Evolutionary conservation across 1,140 invertebrate species (phyloP), one percentile per base, ranked within the genome.

Genomic region (Drosophila takahashii): DNA sequence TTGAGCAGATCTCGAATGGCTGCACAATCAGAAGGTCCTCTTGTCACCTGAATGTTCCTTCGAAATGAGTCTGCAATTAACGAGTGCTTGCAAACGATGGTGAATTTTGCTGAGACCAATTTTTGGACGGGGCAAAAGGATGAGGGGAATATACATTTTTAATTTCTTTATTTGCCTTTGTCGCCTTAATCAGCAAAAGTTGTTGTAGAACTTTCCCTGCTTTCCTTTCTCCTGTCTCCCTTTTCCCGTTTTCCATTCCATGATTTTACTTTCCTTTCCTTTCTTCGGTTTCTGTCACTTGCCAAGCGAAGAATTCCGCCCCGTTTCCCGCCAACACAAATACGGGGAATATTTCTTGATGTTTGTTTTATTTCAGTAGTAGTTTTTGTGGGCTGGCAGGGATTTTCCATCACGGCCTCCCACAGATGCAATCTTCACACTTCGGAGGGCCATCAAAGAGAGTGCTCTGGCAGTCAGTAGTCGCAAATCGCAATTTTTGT

Each of bases 141-240:
- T 37, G 32, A 32, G 39, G 36, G 36, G 39, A 41, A 66, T 26
- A 36, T 59, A 64, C 62, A 66, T 65, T 65, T 74, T 73, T 74
- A 54, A 54, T 75, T 74, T 54, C 52, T 64, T 74, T 64, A 74
- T 75, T 75, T 75, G 52, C 42, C 45, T 47, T 74, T 75, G 59
- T 66, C 61, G 62, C 62, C 60, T 53, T 74, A 74, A 74, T 74
- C 71, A 74, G 71, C 70, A 54, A 74, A 72, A 71, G 62, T 48
- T 71, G 65, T 44, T 51, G 69, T 50, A 61, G 39, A 74, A 53
- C 36, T 56, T 65, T 51, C 13, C 72, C 56, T n/a, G 37, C 67
- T 59, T 32, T 32, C 62, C 50, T 52, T 47, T 32, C 22, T 22
- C 22, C 22, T 22, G 22, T 22, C 22, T 22, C 22, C 22, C 3